These are phyloP conservation scores for Nemopilema nomurai DNA, from an alignment of 30 jellyfish, hydroid and myxozoan genomes.

Conservation along the genomic window DNA sequence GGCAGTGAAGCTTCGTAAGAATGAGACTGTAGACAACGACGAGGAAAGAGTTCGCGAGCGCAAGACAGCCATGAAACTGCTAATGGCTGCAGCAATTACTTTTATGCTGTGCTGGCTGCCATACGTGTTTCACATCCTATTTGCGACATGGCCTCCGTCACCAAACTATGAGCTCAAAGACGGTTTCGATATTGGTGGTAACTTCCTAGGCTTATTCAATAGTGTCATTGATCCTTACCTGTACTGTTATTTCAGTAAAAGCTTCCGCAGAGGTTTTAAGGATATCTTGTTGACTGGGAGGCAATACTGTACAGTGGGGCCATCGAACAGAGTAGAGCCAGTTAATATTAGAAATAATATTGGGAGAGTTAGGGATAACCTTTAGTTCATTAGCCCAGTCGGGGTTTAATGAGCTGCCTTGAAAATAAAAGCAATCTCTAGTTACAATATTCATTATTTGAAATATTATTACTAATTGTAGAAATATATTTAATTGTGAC, in stretches of 20 bases:
- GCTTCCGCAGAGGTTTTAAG: constrained; percentile 56
- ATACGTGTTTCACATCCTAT: constrained; percentile 28
- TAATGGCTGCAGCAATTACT: constrained; percentile 43
- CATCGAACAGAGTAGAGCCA: constrained; percentile 28
- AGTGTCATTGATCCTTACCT: constrained; percentile 62
- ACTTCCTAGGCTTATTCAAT: constrained; percentile 46
- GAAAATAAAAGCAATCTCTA: not conserved
- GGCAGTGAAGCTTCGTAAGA: constrained; percentile 28
- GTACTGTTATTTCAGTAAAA: constrained; percentile 55
- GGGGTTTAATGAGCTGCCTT: not conserved
- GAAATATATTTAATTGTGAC: too few species aligned
- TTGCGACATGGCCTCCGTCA: constrained; percentile 58
- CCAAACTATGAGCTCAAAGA: constrained; percentile 15
- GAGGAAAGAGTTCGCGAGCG: constrained; percentile 27
- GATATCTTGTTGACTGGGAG: constrained; percentile 21
- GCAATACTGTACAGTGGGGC: not conserved
- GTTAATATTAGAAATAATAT: not conserved
- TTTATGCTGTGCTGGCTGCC: constrained; percentile 63
- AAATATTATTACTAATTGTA: too few species aligned
- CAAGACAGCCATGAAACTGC: constrained; percentile 46
- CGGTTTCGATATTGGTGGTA: constrained; percentile 59
- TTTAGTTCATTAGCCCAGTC: not conserved
- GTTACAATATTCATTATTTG: not conserved
- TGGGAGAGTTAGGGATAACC: not conserved
- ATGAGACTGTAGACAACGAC: constrained; percentile 29